A percentile compares a stretch with the other conserved stretches of the same genome.
Evolutionary conservation across 2,888 invertebrate species (phyloP).

Genomic region (Pseudococcus longispinus): DNA sequence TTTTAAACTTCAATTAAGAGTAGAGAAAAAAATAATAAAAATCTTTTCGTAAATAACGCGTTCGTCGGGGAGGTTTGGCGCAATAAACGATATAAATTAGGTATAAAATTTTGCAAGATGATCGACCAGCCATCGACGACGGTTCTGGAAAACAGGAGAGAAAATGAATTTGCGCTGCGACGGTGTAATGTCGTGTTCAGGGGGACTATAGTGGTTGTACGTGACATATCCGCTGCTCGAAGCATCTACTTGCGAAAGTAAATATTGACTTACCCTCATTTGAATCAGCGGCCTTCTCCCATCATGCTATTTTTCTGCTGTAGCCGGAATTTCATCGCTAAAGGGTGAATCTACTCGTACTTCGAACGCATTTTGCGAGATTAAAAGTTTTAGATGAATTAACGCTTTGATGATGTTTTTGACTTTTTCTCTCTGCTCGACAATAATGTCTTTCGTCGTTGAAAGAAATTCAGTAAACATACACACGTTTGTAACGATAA

Average conservation of each 20-base stretch:
- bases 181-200: conserved; percentile 52
- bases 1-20: conserved; percentile 32
- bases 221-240: conserved; percentile 54
- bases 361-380: conserved; percentile 6
- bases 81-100: not conserved
- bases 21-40: conserved; percentile 26
- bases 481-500: conserved; percentile 13
- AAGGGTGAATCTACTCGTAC: conserved; percentile 41
- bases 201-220: conserved; percentile 53
- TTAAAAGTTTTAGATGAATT: conserved; percentile 42
- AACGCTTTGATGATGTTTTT: conserved; percentile 43
- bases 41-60: conserved; percentile 12
- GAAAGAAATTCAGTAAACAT: conserved; percentile 30
- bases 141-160: not conserved
- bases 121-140: conserved; percentile 32
- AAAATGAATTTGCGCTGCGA: conserved; percentile 44
- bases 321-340: conserved; percentile 9
- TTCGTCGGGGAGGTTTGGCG: not conserved
- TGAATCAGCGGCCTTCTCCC: conserved; percentile 50
- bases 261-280: conserved; percentile 56
- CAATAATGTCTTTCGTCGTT: conserved; percentile 20
- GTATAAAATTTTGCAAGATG: conserved; percentile 4
- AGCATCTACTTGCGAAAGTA: conserved; percentile 49
- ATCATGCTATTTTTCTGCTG: conserved; percentile 4
- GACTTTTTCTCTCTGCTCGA: conserved; percentile 7